Evolutionary conservation across 2,888 invertebrate species (phyloP).

Genomic region (Leptinotarsa haldemani): DNA sequence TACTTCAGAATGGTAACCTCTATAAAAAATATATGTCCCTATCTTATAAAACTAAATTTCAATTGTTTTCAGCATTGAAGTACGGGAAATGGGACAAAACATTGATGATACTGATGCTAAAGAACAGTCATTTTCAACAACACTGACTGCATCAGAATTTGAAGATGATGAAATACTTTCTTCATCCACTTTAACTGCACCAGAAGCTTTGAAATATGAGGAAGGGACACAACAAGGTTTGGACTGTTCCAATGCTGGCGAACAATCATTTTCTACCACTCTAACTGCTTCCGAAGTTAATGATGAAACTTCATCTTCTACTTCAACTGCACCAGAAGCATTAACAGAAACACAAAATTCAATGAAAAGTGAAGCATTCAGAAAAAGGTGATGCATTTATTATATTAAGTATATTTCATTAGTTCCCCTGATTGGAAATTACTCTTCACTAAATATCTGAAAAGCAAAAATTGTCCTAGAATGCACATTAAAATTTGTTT

Average conservation of each 20-base stretch:
- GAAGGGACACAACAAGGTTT: neutral
- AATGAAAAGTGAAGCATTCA: neutral
- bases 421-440: neutral
- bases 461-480: neutral
- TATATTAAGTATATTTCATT: neutral
- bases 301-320: neutral
- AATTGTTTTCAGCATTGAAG: neutral
- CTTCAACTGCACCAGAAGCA: slow-evolving; percentile 1
- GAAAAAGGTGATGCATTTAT: neutral
- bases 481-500: neutral
- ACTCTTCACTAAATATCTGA: neutral
- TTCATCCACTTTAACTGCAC: slow-evolving; percentile 10
- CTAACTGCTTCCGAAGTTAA: neutral
- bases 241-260: neutral
- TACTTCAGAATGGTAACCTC: slow-evolving; percentile 6
- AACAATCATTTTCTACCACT: slow-evolving; percentile 10
- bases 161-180: neutral
- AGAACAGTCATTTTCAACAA: slow-evolving; percentile 9
- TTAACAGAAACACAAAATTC: neutral
- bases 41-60: neutral
- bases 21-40: neutral
- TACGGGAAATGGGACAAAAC: slow-evolving; percentile 4
- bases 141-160: slow-evolving; percentile 2
- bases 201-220: neutral
- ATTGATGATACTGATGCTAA: neutral